These are phyloP conservation scores for Clarias macrocephalus DNA, from an alignment of 2,113 vertebrate genomes.

Conservation along the genomic window DNA sequence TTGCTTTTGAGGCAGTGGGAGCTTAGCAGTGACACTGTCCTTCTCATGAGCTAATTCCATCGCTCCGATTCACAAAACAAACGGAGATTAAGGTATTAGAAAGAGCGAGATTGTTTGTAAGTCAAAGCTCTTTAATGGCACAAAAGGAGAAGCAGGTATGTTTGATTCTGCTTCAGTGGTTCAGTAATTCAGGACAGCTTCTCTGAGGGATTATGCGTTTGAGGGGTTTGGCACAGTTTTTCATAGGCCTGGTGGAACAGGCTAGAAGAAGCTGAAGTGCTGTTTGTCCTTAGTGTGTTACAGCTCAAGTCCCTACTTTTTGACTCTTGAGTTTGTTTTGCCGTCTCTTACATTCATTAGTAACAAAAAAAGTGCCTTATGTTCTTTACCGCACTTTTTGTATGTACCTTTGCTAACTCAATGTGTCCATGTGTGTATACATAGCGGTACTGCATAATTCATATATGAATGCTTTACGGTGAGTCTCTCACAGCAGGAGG, in stretches of 20 bases:
- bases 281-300: not conserved
- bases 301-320: not conserved
- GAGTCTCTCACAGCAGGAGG: conserved; percentile 46
- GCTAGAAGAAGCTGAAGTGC: conserved; percentile 16
- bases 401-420: not conserved
- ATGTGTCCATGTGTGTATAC: conserved; percentile 38
- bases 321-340: not conserved
- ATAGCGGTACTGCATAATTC: conserved; percentile 60
- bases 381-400: not conserved
- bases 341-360: not conserved
- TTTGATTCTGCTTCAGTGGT: conserved; percentile 24
- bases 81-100: conserved; percentile 41
- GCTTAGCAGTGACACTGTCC: conserved; percentile 44
- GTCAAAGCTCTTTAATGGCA: not conserved
- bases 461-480: conserved; percentile 62
- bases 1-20: conserved; percentile 39
- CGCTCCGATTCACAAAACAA: conserved; percentile 63
- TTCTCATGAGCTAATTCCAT: conserved; percentile 54
- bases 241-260: conserved; percentile 1
- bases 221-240: conserved; percentile 16
- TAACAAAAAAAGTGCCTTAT: not conserved
- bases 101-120: conserved; percentile 9
- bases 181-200: not conserved
- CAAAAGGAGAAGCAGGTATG: not conserved
- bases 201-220: conserved; percentile 31